phyloP scores from a whole-genome alignment of 1,140 invertebrate genomes.

The Dendrolimus kikuchii region DNA sequence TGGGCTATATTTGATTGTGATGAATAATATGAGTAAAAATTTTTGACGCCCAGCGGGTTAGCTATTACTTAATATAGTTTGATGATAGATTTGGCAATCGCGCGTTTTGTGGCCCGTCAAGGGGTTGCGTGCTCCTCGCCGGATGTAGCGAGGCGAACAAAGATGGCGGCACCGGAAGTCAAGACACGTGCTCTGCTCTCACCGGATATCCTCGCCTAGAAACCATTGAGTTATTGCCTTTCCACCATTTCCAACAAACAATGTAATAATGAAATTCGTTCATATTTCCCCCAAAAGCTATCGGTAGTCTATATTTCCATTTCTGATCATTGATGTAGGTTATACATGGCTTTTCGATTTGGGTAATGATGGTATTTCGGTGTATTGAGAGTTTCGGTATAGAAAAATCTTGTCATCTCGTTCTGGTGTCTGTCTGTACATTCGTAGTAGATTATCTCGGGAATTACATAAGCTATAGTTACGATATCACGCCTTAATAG shows the following conservation, averaged over 20 bases:
- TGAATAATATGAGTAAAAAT: no score
- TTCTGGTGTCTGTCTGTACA: neutral
- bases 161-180: constrained; percentile 60
- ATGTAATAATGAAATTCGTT: constrained; percentile 35
- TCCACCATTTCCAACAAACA: constrained; percentile 11
- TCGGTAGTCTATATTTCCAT: no score
- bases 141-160: constrained; percentile 41
- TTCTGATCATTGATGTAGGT: neutral
- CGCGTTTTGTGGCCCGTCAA: constrained; percentile 32
- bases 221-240: constrained; percentile 56
- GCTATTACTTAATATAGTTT: no score
- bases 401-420: no score
- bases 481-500: no score
- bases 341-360: constrained; percentile 17
- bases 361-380: neutral
- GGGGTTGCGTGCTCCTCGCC: constrained; percentile 46
- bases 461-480: no score
- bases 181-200: constrained; percentile 60
- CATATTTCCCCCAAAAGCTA: constrained; percentile 13
- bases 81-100: constrained; percentile 4
- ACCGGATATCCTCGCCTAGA: constrained; percentile 49
- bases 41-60: no score
- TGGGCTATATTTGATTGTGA: no score
- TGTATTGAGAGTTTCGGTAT: neutral
- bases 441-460: no score